Evolutionary conservation across 2,888 invertebrate species (phyloP), one percentile per base, ranked within the genome.

Genomic region (Hypselothyrea guttata): DNA sequence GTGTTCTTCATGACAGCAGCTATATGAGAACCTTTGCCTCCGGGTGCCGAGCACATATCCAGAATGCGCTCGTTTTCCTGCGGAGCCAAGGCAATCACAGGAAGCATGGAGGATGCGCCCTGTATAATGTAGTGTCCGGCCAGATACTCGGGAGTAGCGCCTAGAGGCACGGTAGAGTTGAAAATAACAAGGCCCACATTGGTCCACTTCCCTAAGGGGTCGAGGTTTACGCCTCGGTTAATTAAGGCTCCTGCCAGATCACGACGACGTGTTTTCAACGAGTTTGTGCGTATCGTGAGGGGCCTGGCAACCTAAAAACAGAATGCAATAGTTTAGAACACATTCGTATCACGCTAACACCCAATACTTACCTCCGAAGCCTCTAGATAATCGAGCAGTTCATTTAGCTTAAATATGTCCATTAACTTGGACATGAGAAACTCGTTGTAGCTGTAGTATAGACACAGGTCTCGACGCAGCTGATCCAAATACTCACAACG

Each of bases 1-100:
- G 98, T 98, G 88, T 99, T 99, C 90, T 98, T 98, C 99, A 99
- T 99, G 8, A 99, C 91, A 0, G 98, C 95, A 46, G 98, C 96
- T 61, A 99, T 98, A 89, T 99, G 98, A 0, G 98, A 97, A 0
- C 99, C 97, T 91, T 99, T 99, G 7, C 99, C 99, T 41, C 99
- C 99, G 0, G 99, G 99, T 0, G 99, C 99, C 0, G 98, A 94
- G 88, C 98, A 97, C 97, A 99, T 96, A 87, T 99, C 99, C 28
- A 99, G 91, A 69, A 99, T 94, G 69, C 94, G 92, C 90, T 99
- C 98, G 86, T 97, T 95, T 91, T 97, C 98, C 91, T 98, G 97
- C 0, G 99, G 99, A 0, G 97, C 98, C 49, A 99, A 91, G 0
- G 99, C 97, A 97, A 99, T 98, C 0, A 99, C 99, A 0, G 99